phyloP scores from a whole-genome alignment of 2,113 vertebrate species.

The Cryptomyrus ogoouensis region DNA sequence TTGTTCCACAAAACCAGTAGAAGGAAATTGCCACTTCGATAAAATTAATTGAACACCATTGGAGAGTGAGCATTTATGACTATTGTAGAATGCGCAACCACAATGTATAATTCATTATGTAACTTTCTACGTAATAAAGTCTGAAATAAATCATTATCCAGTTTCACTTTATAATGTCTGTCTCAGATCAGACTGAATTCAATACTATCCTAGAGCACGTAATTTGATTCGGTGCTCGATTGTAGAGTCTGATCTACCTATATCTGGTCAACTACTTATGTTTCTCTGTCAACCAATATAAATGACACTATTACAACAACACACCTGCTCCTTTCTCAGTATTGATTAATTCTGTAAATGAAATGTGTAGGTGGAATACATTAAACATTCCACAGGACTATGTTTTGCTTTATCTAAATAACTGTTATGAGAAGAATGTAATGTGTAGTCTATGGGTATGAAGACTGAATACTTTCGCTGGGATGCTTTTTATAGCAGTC shows the following conservation, averaged over 20 bases:
- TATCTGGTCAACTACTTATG: constrained; percentile 58
- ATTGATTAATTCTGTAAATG: constrained; percentile 52
- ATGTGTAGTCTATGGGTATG: not conserved
- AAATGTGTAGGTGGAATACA: constrained; percentile 46
- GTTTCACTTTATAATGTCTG: constrained; percentile 1
- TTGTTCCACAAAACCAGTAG: not conserved
- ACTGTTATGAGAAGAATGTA: not conserved
- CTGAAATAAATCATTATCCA: constrained; percentile 10
- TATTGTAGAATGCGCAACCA: not conserved
- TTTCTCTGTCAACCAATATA: constrained; percentile 64
- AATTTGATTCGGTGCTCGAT: constrained; percentile 63
- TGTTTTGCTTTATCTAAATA: not conserved
- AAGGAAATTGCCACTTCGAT: not conserved
- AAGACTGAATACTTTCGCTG: not conserved
- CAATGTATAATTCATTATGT: constrained; percentile 6
- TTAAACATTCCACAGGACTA: constrained; percentile 26
- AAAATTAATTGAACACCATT: not conserved
- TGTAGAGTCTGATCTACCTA: constrained; percentile 49
- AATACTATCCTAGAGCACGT: constrained; percentile 58
- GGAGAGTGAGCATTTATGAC: not conserved
- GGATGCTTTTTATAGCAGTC: not conserved
- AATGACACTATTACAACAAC: constrained; percentile 59
- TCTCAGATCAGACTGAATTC: constrained; percentile 34
- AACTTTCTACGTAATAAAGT: not conserved
- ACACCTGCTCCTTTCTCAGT: constrained; percentile 53